Conservation (phyloP, 2,888 invertebrate genomes). For the Augiades crinisus region DNA sequence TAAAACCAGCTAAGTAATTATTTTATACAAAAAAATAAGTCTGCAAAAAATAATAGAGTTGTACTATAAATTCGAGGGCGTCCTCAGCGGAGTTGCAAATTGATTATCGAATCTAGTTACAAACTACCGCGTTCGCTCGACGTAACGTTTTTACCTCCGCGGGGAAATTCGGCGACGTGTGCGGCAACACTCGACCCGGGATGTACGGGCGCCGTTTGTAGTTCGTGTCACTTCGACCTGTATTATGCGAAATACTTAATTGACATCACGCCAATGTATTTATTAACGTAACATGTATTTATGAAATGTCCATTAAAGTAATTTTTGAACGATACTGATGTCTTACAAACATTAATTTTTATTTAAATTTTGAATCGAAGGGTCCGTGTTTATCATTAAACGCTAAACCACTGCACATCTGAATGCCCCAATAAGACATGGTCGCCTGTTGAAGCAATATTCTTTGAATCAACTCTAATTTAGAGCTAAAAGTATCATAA, state of each 20-base stretch:
- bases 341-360: too few relatives aligned
- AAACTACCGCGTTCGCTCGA: slow-evolving; percentile 57
- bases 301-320: too few relatives aligned
- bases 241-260: neutral
- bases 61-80: slow-evolving; percentile 28
- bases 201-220: neutral
- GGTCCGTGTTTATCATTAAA: too few relatives aligned
- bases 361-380: too few relatives aligned
- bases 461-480: neutral
- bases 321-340: too few relatives aligned
- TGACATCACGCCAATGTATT: neutral
- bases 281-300: too few relatives aligned
- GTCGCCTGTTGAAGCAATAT: neutral
- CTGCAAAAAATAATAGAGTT: slow-evolving; percentile 8
- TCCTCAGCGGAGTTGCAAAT: slow-evolving; percentile 50
- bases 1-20: too few relatives aligned
- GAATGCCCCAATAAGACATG: too few relatives aligned
- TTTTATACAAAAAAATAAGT: too few relatives aligned
- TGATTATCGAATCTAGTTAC: slow-evolving; percentile 78
- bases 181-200: neutral
- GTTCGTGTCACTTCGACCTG: neutral
- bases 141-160: slow-evolving; percentile 52
- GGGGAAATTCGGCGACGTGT: slow-evolving; percentile 41
- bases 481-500: neutral
- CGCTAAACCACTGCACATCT: too few relatives aligned